Percentiles rank a stretch among this genome's conserved stretches.
phyloP scores from a whole-genome alignment of 2,113 vertebrate species.

The Garra rufa region DNA sequence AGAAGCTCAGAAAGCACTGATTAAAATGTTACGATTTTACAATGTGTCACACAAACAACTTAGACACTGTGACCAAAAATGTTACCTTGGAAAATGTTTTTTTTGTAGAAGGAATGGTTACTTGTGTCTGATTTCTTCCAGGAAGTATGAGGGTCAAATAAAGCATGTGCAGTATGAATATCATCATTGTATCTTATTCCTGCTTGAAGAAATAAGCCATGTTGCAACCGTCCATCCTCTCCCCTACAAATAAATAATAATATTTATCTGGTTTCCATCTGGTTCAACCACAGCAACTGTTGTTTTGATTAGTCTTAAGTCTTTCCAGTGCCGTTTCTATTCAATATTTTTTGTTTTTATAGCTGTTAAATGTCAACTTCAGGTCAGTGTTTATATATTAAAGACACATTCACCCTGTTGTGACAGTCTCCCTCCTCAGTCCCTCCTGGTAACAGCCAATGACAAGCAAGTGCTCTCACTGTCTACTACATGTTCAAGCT shows the following conservation, averaged over 20 bases:
- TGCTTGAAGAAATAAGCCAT: no score
- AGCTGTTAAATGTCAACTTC: conserved; percentile 40
- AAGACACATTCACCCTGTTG: background rate
- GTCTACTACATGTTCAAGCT: background rate
- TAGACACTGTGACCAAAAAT: no score
- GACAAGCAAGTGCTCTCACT: conserved; percentile 12
- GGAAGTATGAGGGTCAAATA: no score
- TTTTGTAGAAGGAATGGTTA: no score
- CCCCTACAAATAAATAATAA: background rate
- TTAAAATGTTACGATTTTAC: no score
- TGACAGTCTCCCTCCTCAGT: background rate
- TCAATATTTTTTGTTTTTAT: background rate
- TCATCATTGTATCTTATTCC: no score
- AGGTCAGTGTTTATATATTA: conserved; percentile 7
- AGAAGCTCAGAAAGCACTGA: no score
- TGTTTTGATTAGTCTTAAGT: background rate
- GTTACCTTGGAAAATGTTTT: no score
- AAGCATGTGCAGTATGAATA: no score
- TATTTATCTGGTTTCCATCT: background rate
- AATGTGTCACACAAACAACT: no score
- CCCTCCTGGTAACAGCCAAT: conserved; percentile 2
- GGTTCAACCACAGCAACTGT: background rate
- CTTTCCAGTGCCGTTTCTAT: background rate
- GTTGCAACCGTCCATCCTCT: no score
- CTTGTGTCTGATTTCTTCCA: no score